These are phyloP conservation scores for Micronisus gabar DNA, from an alignment of 2,113 vertebrate species.

Conservation along the genomic window DNA sequence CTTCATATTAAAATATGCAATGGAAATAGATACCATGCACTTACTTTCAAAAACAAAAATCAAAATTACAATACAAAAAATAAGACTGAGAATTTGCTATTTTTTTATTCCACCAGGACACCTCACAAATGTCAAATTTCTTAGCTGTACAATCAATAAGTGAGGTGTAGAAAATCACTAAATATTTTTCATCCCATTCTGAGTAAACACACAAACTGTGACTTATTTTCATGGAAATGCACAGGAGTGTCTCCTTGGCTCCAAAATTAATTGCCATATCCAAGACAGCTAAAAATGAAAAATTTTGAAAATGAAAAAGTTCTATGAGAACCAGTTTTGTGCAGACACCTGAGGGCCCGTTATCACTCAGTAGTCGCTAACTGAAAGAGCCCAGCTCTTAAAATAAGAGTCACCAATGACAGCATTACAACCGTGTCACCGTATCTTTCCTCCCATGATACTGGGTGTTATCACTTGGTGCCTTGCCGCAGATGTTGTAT, in stretches of 20 bases:
- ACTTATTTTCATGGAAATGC: slow-evolving; percentile 27
- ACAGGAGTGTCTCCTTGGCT: not conserved
- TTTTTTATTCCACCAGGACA: not conserved
- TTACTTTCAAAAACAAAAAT: not conserved
- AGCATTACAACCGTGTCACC: not conserved
- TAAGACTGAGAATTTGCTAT: not conserved
- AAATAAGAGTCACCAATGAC: not conserved
- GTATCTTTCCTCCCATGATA: not conserved
- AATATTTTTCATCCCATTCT: not conserved
- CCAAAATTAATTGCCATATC: not conserved
- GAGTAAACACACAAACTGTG: slow-evolving; percentile 6
- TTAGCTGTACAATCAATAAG: slow-evolving; percentile 9
- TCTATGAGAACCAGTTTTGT: not conserved
- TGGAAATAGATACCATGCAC: not conserved
- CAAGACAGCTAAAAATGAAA: not conserved
- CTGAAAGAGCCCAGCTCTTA: not conserved
- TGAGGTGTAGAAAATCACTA: not conserved
- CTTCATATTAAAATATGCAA: not conserved
- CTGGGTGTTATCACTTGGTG: not conserved
- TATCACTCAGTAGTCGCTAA: not conserved
- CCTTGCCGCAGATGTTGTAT: not conserved
- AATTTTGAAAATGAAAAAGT: not conserved
- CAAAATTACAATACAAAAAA: not conserved
- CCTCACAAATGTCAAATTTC: slow-evolving; percentile 2
- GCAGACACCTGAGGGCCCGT: not conserved